A percentile compares a stretch with the other conserved stretches of the same genome.
phyloP scores from a whole-genome alignment of 2,113 vertebrate species.

The rat (Rattus norvegicus) region DNA sequence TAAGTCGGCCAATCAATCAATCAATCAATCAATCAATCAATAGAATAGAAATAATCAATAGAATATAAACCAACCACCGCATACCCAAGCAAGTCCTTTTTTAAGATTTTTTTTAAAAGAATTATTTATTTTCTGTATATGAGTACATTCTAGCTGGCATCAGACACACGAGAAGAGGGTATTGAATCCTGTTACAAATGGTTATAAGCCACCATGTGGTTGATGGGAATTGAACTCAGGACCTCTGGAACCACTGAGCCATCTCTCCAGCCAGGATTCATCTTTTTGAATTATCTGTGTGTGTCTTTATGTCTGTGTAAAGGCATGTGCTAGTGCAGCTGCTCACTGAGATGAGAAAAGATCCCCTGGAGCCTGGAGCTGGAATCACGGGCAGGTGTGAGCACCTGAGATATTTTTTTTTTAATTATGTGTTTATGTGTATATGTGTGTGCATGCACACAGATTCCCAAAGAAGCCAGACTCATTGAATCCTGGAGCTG shows the following conservation, averaged over 20 bases:
- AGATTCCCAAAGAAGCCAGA: background rate
- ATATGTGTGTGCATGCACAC: too few species aligned
- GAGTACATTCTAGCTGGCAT: too few species aligned
- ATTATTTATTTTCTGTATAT: background rate
- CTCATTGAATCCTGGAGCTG: background rate
- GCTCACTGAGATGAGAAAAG: background rate
- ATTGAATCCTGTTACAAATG: too few species aligned
- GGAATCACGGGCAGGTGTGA: background rate
- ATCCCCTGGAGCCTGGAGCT: background rate
- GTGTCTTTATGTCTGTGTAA: background rate
- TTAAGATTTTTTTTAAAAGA: background rate
- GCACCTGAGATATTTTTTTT: background rate
- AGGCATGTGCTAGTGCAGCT: background rate
- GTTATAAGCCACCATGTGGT: too few species aligned
- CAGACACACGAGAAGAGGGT: too few species aligned
- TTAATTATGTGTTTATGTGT: background rate
- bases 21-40: too few species aligned
- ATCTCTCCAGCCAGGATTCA: background rate
- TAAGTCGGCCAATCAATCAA: background rate
- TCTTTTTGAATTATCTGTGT: background rate
- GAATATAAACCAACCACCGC: background rate
- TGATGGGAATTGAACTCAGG: too few species aligned
- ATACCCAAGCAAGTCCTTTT: background rate
- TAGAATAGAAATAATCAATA: background rate
- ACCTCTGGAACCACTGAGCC: too few species aligned